These are phyloP conservation scores for Rhopalosiphum maidis DNA, from an alignment of 1,140 invertebrate genomes.

Conservation along the genomic window DNA sequence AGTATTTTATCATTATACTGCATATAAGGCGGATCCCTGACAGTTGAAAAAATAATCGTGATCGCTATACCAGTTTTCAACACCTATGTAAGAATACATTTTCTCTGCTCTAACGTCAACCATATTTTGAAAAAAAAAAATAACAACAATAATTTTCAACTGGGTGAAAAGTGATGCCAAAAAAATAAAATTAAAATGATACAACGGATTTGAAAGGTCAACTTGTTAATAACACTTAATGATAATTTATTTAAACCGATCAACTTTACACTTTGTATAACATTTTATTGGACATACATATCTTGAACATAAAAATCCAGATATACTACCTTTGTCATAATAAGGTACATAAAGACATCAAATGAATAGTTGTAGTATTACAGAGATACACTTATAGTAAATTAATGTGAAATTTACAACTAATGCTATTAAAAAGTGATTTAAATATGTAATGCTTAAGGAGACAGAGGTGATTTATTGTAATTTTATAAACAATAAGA, in stretches of 20 bases:
- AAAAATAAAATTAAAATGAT: background rate
- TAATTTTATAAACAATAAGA: background rate
- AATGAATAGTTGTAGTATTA: too few species aligned
- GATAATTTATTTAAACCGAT: background rate
- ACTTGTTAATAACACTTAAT: background rate
- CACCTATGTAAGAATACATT: background rate
- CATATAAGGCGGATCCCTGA: background rate
- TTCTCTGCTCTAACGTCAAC: background rate
- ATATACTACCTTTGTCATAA: background rate
- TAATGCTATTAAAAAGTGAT: background rate
- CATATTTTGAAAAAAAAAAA: background rate
- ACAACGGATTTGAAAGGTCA: background rate
- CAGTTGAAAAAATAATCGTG: background rate
- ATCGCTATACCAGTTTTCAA: slow-evolving; percentile 32
- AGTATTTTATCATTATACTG: background rate
- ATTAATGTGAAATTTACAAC: background rate
- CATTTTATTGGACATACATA: background rate
- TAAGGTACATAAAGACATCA: too few species aligned
- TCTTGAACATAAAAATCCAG: background rate
- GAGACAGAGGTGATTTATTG: background rate
- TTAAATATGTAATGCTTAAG: background rate
- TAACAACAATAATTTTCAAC: background rate
- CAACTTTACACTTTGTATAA: background rate
- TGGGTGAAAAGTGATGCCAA: background rate
- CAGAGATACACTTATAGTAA: background rate